Percentiles rank a stretch among this genome's conserved stretches.
Conservation (phyloP, 2,888 invertebrate genomes). For the Trileptium ribeirensis region DNA sequence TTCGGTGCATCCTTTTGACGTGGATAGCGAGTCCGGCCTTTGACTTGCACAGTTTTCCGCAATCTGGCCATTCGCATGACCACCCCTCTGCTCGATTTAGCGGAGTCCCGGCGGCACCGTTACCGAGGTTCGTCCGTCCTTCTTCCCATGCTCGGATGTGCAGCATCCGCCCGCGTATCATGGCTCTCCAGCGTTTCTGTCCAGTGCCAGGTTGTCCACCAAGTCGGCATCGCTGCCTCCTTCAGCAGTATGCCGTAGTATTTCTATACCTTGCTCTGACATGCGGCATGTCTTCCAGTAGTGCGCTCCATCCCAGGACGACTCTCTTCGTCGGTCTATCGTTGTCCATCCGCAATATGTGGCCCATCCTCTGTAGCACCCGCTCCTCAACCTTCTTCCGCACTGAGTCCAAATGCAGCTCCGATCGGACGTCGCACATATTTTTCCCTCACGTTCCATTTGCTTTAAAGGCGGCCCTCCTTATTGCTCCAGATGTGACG, state of each 20-base stretch:
- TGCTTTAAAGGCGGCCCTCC: not conserved
- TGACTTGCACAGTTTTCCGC: not conserved
- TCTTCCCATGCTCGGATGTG: not conserved
- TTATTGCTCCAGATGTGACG: slow-evolving; percentile 1
- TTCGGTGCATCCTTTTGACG: not conserved
- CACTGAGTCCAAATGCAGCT: not conserved
- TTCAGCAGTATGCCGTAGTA: not conserved
- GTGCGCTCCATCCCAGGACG: not conserved
- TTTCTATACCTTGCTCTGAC: not conserved
- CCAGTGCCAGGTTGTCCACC: not conserved
- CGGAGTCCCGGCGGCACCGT: no score
- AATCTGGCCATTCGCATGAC: no score
- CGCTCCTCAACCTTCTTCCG: slow-evolving; percentile 4
- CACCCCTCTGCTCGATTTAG: no score
- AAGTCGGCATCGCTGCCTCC: not conserved
- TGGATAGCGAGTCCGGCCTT: not conserved
- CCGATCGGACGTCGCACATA: not conserved
- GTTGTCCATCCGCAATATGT: not conserved
- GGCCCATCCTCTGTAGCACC: not conserved
- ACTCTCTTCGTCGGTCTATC: not conserved
- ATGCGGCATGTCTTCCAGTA: not conserved
- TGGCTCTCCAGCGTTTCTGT: not conserved
- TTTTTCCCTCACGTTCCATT: not conserved
- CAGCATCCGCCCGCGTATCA: not conserved
- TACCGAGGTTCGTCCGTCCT: no score